These are phyloP conservation scores for Anseranas semipalmata DNA, from an alignment of 2,113 vertebrate genomes.

Conservation along the genomic window DNA sequence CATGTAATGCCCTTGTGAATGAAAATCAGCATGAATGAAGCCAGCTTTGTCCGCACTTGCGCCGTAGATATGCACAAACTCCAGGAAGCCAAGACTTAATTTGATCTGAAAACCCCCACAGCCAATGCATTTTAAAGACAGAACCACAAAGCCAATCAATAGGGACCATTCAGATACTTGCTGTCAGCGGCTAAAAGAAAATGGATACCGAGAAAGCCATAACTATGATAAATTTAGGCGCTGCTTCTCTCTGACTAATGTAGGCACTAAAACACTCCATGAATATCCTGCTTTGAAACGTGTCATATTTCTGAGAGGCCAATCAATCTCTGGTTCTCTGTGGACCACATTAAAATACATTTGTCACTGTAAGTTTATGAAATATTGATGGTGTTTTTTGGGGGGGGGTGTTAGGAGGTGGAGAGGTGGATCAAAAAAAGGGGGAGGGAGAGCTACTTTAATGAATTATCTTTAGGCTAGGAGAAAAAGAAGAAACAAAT, in stretches of 20 bases:
- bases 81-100: slow-evolving; percentile 55
- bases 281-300: slow-evolving; percentile 90
- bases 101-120: slow-evolving; percentile 67
- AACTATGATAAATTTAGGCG: slow-evolving; percentile 96
- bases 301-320: slow-evolving; percentile 90
- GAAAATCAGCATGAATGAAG: slow-evolving; percentile 52
- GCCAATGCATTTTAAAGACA: slow-evolving; percentile 79
- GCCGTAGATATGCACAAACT: slow-evolving; percentile 5
- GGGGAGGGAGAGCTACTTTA: slow-evolving; percentile 72
- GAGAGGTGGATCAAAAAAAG: slow-evolving; percentile 80
- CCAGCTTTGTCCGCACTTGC: slow-evolving; percentile 1
- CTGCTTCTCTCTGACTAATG: slow-evolving; percentile 90
- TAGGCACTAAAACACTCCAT: slow-evolving; percentile 95
- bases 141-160: slow-evolving; percentile 86
- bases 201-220: slow-evolving; percentile 96
- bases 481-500: slow-evolving; percentile 70
- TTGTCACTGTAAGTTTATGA: slow-evolving; percentile 92
- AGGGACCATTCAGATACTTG: slow-evolving; percentile 83
- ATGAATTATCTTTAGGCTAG: slow-evolving; percentile 82
- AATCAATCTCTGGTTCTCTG: slow-evolving; percentile 91
- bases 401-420: slow-evolving; percentile 78
- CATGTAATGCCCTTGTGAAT: neutral
- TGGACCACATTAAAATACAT: slow-evolving; percentile 92
- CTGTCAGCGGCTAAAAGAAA: slow-evolving; percentile 91
- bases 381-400: slow-evolving; percentile 89